Base-by-base conservation (phyloP, 2,797 vertebrate genomes). In the Propithecus deckenii region DNA sequence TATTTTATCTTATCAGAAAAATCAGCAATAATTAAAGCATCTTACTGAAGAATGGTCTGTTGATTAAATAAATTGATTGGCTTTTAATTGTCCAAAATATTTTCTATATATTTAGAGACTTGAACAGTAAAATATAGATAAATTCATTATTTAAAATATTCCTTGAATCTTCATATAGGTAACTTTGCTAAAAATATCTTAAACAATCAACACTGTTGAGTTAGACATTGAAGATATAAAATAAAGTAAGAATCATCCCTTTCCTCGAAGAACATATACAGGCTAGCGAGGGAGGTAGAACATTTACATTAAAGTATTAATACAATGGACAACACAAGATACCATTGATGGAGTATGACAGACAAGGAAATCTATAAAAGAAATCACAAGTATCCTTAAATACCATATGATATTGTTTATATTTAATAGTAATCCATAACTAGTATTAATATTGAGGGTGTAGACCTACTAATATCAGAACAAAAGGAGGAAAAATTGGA, bases 1-100 rank as follows among this genome's bases (percentile, higher is more conserved):
- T 75, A 96, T 85, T 94, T 89, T 75, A 69, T 89, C 75, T 87
- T 67, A 65, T 23, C 72, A 95, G 43, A 95, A 93, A 95, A 93
- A 85, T 59, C 7, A 76, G 15, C 52, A 96, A 69, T 38, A 89
- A 80, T 59, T 11, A 41, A 57, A 88, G 13, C 50, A 91, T 93
- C 22, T 83, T 95, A 20, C 1, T 72, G 12, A 81, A 91, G 18
- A 91, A 72, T 69, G 11, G 67, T 91, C 67, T 95, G 12, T 91
- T 83, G 25, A 86, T 65, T 23, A 96, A 85, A 85, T 43, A 89
- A 67, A 35, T 4, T 59, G 2, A 78, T 23, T 41, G 43, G 14
- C 22, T 86, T 96, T 95, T 59, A 75, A 83, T 12, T 76, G 17
- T 83, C 61, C 69, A 81, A 96, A 94, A 72, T 79, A 81, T 74